Percentiles rank a stretch among this genome's conserved stretches.
These are phyloP conservation scores for Hypercompe scribonia DNA, from an alignment of 2,888 invertebrate species.

Conservation along the genomic window DNA sequence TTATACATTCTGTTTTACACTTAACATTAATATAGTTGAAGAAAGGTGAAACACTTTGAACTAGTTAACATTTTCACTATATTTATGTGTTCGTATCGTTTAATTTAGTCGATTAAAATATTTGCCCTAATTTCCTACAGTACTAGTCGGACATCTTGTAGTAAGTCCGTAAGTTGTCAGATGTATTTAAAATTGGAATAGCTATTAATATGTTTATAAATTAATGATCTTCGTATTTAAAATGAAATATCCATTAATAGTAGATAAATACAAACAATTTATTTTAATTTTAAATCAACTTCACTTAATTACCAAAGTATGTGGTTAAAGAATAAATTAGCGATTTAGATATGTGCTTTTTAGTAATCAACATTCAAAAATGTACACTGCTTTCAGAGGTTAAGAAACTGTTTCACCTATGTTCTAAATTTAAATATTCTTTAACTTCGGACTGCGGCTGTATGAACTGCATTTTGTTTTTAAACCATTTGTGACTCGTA, in stretches of 20 bases:
- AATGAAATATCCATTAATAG: not conserved
- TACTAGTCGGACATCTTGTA: not conserved
- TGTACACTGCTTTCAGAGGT: conserved; percentile 27
- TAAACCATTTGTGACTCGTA: not conserved
- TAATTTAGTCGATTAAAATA: not conserved
- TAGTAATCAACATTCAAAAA: no score
- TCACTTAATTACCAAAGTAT: not conserved
- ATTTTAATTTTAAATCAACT: not conserved
- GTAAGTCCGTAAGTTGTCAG: not conserved
- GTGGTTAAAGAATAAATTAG: not conserved
- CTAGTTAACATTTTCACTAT: not conserved
- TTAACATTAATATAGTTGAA: not conserved
- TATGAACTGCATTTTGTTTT: not conserved
- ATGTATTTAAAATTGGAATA: not conserved
- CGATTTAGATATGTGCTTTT: not conserved
- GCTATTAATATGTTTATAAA: not conserved
- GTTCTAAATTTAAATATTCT: conserved; percentile 44
- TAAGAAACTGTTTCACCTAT: conserved; percentile 29
- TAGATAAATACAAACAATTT: not conserved
- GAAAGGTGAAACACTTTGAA: conserved; percentile 1
- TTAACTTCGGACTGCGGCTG: conserved; percentile 42
- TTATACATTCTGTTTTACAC: no score
- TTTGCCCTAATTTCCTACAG: not conserved
- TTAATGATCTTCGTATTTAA: not conserved
- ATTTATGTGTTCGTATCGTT: not conserved